These are phyloP conservation scores for Euplagia quadripunctaria DNA, from an alignment of 2,888 invertebrate genomes.

Conservation along the genomic window DNA sequence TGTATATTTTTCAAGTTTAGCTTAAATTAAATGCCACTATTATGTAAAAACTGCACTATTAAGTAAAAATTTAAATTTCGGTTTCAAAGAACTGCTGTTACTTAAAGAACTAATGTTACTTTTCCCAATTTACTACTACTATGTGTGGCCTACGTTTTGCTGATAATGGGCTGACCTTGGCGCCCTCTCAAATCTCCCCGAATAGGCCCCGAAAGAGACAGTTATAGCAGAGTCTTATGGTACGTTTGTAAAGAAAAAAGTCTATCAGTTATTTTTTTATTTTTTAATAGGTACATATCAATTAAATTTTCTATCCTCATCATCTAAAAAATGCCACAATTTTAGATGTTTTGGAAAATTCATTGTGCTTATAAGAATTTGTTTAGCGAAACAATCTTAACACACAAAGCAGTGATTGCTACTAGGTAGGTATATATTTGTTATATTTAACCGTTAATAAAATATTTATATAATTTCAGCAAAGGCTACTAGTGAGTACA, in stretches of 20 bases:
- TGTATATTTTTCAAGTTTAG: not conserved
- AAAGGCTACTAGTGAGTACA: conserved; percentile 70
- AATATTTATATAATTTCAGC: conserved; percentile 48
- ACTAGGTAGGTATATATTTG: not conserved
- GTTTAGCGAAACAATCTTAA: not conserved
- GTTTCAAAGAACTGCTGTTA: no score
- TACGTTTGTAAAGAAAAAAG: no score
- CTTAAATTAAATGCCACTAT: not conserved
- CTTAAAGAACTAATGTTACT: not conserved
- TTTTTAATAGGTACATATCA: no score
- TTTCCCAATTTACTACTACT: not conserved
- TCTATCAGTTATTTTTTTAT: no score
- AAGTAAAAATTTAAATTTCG: not conserved
- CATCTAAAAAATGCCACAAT: no score
- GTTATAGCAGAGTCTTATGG: not conserved
- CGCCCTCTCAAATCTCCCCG: not conserved
- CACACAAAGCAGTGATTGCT: not conserved
- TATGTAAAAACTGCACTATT: not conserved
- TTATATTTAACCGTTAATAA: no score
- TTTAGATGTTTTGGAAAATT: not conserved
- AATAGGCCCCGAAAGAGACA: not conserved
- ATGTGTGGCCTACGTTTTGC: not conserved
- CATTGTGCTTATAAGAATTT: not conserved
- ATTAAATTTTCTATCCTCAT: no score
- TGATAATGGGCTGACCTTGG: not conserved